Evolutionary conservation across 2,797 vertebrate genomes (phyloP).

Genomic region (Rhinogobio ventralis): DNA sequence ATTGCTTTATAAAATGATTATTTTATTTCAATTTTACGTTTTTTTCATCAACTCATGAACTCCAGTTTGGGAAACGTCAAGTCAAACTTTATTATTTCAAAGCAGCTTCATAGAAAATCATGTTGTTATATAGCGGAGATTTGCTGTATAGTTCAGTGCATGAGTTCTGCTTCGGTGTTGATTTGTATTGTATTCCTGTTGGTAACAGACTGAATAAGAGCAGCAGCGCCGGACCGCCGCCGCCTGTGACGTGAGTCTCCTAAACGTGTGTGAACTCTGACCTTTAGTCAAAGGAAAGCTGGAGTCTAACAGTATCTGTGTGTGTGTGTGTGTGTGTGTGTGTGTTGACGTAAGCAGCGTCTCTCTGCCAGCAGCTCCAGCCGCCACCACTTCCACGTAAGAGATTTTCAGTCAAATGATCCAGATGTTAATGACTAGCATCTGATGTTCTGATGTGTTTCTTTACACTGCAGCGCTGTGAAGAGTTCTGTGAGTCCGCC

Average conservation of each 20-base stretch:
- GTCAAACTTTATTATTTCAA: too few relatives aligned
- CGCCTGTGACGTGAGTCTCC: neutral
- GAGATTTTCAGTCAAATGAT: neutral
- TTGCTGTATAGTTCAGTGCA: too few relatives aligned
- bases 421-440: neutral
- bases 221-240: neutral
- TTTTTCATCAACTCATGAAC: neutral
- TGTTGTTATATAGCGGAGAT: too few relatives aligned
- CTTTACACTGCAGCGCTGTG: neutral
- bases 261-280: neutral
- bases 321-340: constrained; percentile 12
- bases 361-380: neutral
- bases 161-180: neutral
- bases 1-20: neutral
- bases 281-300: neutral
- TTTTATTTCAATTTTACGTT: neutral
- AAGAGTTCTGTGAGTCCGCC: neutral
- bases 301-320: neutral
- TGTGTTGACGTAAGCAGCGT: neutral
- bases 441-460: neutral
- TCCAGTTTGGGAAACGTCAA: too few relatives aligned
- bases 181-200: neutral
- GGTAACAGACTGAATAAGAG: neutral
- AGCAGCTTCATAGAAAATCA: too few relatives aligned
- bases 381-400: neutral